These are phyloP conservation scores for Boloria selene DNA, from an alignment of 2,888 invertebrate genomes.

Conservation along the genomic window DNA sequence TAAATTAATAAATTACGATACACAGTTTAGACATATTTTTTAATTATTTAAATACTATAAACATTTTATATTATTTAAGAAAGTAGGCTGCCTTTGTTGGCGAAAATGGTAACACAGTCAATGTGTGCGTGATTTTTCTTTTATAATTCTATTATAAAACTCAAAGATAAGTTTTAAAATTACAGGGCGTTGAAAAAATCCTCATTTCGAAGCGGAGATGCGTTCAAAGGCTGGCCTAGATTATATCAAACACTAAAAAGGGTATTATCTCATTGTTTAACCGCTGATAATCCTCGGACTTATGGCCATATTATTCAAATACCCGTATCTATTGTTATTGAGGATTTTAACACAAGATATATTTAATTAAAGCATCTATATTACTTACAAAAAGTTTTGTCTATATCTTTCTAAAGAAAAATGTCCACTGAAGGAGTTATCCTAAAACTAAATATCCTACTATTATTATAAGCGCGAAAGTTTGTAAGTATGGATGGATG, in stretches of 20 bases:
- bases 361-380: constrained; percentile 10
- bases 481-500: too few species aligned
- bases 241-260: constrained; percentile 47
- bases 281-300: constrained; percentile 45
- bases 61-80: too few species aligned
- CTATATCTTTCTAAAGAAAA: too few species aligned
- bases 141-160: constrained; percentile 1
- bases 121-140: neutral
- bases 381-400: too few species aligned
- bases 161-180: neutral
- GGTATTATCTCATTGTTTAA: constrained; percentile 46
- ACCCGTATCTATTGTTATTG: constrained; percentile 32
- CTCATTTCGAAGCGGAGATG: constrained; percentile 33
- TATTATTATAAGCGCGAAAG: too few species aligned
- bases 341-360: constrained; percentile 11
- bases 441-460: too few species aligned
- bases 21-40: too few species aligned
- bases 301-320: constrained; percentile 32
- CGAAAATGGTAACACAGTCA: neutral
- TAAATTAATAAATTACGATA: too few species aligned
- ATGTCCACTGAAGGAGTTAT: too few species aligned
- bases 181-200: constrained; percentile 8
- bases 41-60: too few species aligned
- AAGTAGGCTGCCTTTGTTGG: too few species aligned
- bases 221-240: constrained; percentile 43